Base-by-base conservation (phyloP, 2,113 vertebrate genomes). In the Empidonax alnorum region DNA sequence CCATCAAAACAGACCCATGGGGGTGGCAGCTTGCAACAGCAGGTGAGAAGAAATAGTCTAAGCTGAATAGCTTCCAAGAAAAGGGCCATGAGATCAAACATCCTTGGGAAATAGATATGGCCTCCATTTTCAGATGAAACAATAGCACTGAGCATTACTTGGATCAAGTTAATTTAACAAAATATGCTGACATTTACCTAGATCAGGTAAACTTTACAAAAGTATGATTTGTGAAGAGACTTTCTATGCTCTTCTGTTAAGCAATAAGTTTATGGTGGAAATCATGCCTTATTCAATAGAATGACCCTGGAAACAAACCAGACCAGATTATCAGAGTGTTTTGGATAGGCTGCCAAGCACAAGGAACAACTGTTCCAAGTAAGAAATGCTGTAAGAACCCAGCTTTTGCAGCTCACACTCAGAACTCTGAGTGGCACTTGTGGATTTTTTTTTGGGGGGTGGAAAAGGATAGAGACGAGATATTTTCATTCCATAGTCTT, bases 391-490 rank as follows among this genome's bases (percentile, higher is more conserved):
- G 21, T 77, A 77, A 77, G 50, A 77, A 59, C 25, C 12, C 33
- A 62, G 46, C 31, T 84, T 92, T 72, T 80, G 59, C 67, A 87
- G 28, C 22, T 78, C 15, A 65, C 49, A 42, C 31, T 59, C 50
- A 71, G 52, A 71, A 77, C n/a, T 10, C 46, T 31, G 41, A 73
- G 31, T 44, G 12, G 53, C 14, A 3, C 61, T 73, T 1, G 1
- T 83, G 58, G 62, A 23, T 33, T 55, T 55, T 53, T 6, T 21
- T 6, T 1, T 6, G 1, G 1, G 8, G 2, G 3, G 3, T 4
- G 1, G 14, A 76, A 85, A 75, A 89, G 8, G 25, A 56, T 11
- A 39, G 21, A 89, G 14, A 33, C 30, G 59, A 82, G 25, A 42
- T 52, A 53, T 62, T 83, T 94, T 86, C 13, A 79, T 73, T 63